Percentiles rank a stretch among this genome's conserved stretches.
phyloP scores from a whole-genome alignment of 2,888 invertebrate species.

The Tetranychus piercei region DNA sequence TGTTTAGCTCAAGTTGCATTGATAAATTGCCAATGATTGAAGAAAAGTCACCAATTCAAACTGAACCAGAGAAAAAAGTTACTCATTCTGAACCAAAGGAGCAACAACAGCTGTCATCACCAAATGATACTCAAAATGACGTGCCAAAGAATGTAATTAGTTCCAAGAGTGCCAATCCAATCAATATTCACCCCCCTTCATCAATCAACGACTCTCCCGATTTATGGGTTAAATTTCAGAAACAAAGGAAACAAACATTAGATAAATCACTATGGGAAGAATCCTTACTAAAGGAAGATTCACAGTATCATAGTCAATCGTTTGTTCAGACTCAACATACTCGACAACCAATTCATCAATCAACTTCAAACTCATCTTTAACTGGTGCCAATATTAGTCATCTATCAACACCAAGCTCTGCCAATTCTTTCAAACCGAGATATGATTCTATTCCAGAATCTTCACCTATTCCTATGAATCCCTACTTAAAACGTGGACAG shows the following conservation, averaged over 20 bases:
- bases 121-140: background rate
- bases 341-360: background rate
- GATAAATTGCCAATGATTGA: conserved; percentile 15
- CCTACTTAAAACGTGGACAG: background rate
- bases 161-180: conserved; percentile 9
- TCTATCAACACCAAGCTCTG: background rate
- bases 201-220: conserved; percentile 19
- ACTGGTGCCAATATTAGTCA: background rate
- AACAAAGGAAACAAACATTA: conserved; percentile 20
- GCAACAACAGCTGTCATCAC: background rate
- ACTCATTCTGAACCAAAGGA: background rate
- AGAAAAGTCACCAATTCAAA: background rate
- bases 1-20: conserved; percentile 25
- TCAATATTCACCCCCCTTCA: conserved; percentile 8
- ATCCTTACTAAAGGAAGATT: background rate
- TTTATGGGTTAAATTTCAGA: conserved; percentile 27
- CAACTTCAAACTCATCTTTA: background rate
- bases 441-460: background rate
- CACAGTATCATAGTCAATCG: background rate
- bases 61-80: background rate
- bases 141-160: background rate
- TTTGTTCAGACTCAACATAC: background rate
- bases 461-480: background rate
- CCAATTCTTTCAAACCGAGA: background rate
- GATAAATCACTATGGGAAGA: conserved; percentile 14